A percentile compares a stretch with the other conserved stretches of the same genome.
Conservation (phyloP, 2,113 vertebrate genomes). For the Numenius arquata region DNA sequence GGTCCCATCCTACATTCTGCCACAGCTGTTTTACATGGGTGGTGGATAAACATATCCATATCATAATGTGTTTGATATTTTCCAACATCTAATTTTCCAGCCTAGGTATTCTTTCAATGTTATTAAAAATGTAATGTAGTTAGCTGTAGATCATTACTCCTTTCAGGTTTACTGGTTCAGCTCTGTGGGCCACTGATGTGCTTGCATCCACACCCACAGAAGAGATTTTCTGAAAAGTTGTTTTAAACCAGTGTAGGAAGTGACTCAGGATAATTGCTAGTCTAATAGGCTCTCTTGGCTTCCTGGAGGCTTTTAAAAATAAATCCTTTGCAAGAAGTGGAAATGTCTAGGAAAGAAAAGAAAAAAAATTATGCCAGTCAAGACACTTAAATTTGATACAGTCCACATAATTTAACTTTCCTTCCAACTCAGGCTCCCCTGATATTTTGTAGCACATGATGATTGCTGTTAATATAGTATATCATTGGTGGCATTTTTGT, state of each 20-base stretch:
- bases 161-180: not conserved
- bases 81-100: not conserved
- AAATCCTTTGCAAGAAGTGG: constrained; percentile 13
- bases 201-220: not conserved
- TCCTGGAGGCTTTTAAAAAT: constrained; percentile 56
- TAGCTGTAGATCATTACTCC: not conserved
- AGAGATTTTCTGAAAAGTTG: constrained; percentile 8
- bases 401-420: constrained; percentile 20
- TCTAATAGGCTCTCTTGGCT: not conserved
- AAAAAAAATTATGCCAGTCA: not conserved
- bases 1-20: not conserved
- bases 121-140: not conserved
- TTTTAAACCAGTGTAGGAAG: constrained; percentile 32
- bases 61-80: not conserved
- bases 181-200: not conserved
- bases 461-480: not conserved
- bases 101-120: not conserved
- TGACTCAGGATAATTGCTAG: constrained; percentile 47
- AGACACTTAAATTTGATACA: constrained; percentile 16
- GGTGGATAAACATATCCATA: not conserved
- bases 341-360: not conserved
- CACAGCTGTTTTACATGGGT: not conserved
- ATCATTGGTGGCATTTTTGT: not conserved
- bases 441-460: constrained; percentile 9
- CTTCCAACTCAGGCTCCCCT: constrained; percentile 25